phyloP scores from a whole-genome alignment of 1,140 invertebrate genomes.

The Hyphantria cunea region DNA sequence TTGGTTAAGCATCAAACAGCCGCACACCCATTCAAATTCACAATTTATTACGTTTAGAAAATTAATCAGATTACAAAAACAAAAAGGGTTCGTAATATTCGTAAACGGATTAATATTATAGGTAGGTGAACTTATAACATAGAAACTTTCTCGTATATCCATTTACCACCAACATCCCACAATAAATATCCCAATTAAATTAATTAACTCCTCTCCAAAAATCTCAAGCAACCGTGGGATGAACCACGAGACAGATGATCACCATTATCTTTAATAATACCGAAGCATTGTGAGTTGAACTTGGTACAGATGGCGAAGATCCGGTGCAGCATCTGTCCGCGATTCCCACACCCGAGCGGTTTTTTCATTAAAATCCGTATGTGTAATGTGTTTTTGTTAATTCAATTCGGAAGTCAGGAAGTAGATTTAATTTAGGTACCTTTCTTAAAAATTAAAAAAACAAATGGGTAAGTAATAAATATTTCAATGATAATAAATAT shows the following conservation, averaged over 20 bases:
- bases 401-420: slow-evolving; percentile 47
- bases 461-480: too few relatives aligned
- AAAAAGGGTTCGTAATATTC: too few relatives aligned
- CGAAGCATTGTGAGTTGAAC: background rate
- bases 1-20: too few relatives aligned
- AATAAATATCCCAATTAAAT: slow-evolving; percentile 24
- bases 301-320: slow-evolving; percentile 42
- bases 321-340: slow-evolving; percentile 58
- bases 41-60: too few relatives aligned
- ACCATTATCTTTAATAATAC: slow-evolving; percentile 3
- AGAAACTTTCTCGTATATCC: background rate
- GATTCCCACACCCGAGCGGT: slow-evolving; percentile 58
- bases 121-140: too few relatives aligned
- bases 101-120: too few relatives aligned
- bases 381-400: slow-evolving; percentile 15
- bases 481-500: too few relatives aligned
- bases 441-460: too few relatives aligned
- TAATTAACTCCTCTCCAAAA: slow-evolving; percentile 21
- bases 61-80: too few relatives aligned
- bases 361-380: slow-evolving; percentile 46
- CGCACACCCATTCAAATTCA: too few relatives aligned
- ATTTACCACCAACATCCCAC: slow-evolving; percentile 3
- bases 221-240: slow-evolving; percentile 12
- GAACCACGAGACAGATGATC: slow-evolving; percentile 17
- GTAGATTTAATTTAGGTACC: slow-evolving; percentile 12